These are phyloP conservation scores for Catonia carolina DNA, from an alignment of 2,888 invertebrate genomes.

Conservation along the genomic window DNA sequence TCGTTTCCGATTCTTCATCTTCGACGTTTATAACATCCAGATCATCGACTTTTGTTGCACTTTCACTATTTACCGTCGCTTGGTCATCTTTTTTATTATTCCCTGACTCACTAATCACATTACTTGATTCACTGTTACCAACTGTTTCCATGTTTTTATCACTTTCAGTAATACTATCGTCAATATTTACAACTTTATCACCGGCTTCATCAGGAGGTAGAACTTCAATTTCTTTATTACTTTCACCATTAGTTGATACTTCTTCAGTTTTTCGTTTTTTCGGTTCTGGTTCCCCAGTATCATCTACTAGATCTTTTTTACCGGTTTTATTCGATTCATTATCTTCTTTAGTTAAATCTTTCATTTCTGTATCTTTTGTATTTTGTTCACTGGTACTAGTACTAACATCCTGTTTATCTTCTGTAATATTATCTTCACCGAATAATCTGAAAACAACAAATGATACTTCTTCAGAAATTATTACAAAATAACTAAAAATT, in stretches of 20 bases:
- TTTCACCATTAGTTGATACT: not conserved
- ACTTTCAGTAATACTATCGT: not conserved
- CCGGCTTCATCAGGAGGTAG: constrained; percentile 8
- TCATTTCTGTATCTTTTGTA: constrained; percentile 23
- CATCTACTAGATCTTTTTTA: constrained; percentile 34
- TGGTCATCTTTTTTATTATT: not conserved
- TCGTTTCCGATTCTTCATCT: constrained; percentile 18
- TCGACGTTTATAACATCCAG: constrained; percentile 19
- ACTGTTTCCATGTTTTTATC: not conserved
- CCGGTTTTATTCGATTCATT: constrained; percentile 26
- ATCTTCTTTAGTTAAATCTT: not conserved
- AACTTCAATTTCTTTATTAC: not conserved
- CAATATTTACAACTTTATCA: not conserved
- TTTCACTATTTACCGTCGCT: constrained; percentile 27
- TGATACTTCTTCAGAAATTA: constrained; percentile 30
- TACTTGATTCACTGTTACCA: too few species aligned
- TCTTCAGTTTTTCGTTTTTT: constrained; percentile 21
- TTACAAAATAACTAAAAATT: too few species aligned
- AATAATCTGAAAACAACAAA: too few species aligned
- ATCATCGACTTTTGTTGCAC: constrained; percentile 34
- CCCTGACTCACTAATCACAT: not conserved
- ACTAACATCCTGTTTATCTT: constrained; percentile 32
- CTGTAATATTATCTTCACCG: constrained; percentile 31
- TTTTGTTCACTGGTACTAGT: constrained; percentile 18
- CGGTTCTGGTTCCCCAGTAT: constrained; percentile 17